Evolutionary conservation across 2,113 vertebrate genomes (phyloP).

Genomic region (Clarias batrachus): DNA sequence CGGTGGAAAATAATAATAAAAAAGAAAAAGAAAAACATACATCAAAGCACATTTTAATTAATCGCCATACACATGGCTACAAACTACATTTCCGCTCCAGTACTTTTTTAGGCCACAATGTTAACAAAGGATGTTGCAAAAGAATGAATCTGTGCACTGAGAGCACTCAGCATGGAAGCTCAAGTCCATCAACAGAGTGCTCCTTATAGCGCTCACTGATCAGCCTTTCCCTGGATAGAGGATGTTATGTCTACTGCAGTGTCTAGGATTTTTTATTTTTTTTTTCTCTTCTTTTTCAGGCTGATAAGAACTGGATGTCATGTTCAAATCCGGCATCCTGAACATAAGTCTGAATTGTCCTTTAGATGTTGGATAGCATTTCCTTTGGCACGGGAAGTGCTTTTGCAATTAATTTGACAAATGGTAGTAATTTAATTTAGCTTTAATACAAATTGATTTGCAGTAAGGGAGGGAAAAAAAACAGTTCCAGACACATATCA

Average conservation of each 20-base stretch:
- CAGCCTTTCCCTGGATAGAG: neutral
- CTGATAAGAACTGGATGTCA: neutral
- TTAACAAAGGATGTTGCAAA: neutral
- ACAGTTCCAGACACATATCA: neutral
- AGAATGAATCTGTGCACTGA: neutral
- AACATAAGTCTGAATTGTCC: neutral
- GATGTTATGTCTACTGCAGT: constrained; percentile 12
- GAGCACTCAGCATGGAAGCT: neutral
- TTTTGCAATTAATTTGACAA: neutral
- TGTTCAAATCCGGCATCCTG: neutral
- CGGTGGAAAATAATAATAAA: neutral
- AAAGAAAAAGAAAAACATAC: neutral
- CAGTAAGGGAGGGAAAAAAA: neutral
- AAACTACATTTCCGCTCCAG: neutral
- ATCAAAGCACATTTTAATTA: neutral
- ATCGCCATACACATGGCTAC: neutral
- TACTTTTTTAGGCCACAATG: no score
- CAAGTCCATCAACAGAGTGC: neutral
- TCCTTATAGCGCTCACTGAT: neutral
- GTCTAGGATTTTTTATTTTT: neutral
- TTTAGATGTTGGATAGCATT: neutral
- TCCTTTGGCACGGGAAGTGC: neutral
- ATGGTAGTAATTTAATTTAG: neutral
- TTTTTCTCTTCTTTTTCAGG: neutral
- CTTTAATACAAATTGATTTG: neutral